Conservation (phyloP, 2,888 invertebrate species). For the Volucella inanis region DNA sequence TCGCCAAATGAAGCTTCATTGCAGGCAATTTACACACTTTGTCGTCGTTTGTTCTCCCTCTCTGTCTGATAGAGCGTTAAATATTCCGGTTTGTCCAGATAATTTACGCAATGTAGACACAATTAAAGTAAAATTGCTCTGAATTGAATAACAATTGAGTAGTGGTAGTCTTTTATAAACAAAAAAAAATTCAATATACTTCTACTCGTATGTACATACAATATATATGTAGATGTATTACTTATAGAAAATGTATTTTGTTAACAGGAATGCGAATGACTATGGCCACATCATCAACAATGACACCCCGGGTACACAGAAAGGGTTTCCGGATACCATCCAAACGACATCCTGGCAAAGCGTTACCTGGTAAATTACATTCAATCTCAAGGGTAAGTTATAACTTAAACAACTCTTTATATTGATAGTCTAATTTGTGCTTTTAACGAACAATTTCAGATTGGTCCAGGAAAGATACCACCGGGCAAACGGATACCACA, state of each 20-base stretch:
- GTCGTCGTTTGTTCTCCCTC: neutral
- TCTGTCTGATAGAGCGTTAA: constrained; percentile 31
- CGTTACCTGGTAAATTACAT: constrained; percentile 83
- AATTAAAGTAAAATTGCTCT: constrained; percentile 69
- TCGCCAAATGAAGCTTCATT: constrained; percentile 51
- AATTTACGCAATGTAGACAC: constrained; percentile 72
- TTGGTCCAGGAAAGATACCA: constrained; percentile 81
- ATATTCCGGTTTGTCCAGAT: constrained; percentile 37
- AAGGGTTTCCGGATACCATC: constrained; percentile 88
- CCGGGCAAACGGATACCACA: constrained; percentile 82
- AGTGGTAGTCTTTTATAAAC: constrained; percentile 25
- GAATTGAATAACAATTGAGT: constrained; percentile 72
- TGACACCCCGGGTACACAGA: constrained; percentile 87
- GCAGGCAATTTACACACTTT: constrained; percentile 54
- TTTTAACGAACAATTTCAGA: constrained; percentile 75
- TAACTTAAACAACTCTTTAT: neutral
- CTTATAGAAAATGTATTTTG: constrained; percentile 29
- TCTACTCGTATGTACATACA: no score
- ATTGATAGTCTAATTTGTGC: neutral
- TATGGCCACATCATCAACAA: constrained; percentile 87
- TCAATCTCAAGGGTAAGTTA: constrained; percentile 84
- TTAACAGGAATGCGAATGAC: constrained; percentile 89
- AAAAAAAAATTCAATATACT: no score
- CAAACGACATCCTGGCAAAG: constrained; percentile 84
- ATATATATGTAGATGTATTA: constrained; percentile 43